Conservation (phyloP, 2,888 invertebrate genomes). For the Lasioglossum marginatum region DNA sequence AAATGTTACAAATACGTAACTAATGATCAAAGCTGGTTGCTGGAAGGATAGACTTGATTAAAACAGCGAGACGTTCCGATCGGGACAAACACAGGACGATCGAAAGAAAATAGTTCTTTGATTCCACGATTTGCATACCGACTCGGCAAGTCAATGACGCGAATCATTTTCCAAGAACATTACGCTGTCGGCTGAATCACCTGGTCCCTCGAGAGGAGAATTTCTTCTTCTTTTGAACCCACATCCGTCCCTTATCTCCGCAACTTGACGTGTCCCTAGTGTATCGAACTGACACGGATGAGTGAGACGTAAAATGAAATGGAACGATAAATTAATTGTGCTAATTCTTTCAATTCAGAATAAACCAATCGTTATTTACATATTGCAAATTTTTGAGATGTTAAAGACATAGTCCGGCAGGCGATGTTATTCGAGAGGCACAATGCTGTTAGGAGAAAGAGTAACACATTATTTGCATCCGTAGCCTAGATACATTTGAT, state of each 20-base stretch:
- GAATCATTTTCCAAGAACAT: neutral
- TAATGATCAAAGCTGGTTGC: neutral
- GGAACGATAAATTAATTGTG: neutral
- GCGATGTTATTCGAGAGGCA: no score
- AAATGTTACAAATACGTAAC: no score
- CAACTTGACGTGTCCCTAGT: neutral
- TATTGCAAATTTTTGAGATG: no score
- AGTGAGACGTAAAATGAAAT: neutral
- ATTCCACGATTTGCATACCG: neutral
- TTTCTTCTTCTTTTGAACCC: neutral
- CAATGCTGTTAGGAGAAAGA: no score
- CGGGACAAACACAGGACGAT: neutral
- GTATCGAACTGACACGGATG: neutral
- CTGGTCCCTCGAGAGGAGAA: neutral
- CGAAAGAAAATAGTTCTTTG: neutral
- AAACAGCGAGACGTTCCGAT: neutral
- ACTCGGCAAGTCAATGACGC: neutral
- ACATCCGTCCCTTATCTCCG: neutral
- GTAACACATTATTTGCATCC: no score
- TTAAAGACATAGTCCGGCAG: no score
- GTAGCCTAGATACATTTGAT: no score
- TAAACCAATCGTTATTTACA: neutral
- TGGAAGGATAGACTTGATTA: neutral
- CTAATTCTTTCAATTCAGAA: neutral
- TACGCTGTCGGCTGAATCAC: neutral